A percentile compares a stretch with the other conserved stretches of the same genome.
phyloP scores from a whole-genome alignment of 2,113 vertebrate genomes.

The Myotis yumanensis region DNA sequence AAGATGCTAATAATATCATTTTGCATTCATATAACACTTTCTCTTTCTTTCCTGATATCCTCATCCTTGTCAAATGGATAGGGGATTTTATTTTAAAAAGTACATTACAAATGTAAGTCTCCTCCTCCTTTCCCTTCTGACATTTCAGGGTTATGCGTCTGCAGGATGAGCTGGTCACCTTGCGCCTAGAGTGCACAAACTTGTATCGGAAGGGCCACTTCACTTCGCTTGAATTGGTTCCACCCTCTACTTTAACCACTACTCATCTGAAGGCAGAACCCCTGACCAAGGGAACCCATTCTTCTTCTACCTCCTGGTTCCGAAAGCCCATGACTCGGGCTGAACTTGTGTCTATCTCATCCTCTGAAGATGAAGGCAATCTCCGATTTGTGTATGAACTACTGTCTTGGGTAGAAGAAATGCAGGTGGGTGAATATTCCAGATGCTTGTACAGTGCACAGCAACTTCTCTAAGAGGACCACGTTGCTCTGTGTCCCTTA shows the following conservation, averaged over 20 bases:
- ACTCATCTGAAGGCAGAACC: conserved; percentile 81
- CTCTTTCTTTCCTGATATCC: conserved; percentile 35
- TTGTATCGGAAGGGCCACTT: conserved; percentile 96
- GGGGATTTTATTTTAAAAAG: conserved; percentile 43
- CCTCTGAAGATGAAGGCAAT: conserved; percentile 96
- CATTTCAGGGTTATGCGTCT: conserved; percentile 90
- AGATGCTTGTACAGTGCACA: not conserved
- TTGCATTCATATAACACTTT: conserved; percentile 47
- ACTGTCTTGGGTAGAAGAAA: conserved; percentile 98
- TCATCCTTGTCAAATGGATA: conserved; percentile 43
- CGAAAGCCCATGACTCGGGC: conserved; percentile 92
- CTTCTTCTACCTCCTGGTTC: conserved; percentile 89
- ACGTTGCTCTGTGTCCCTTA: not conserved
- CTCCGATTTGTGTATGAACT: conserved; percentile 97
- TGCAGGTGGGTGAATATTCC: conserved; percentile 86
- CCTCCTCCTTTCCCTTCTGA: not conserved
- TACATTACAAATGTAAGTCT: not conserved
- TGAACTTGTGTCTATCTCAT: conserved; percentile 95
- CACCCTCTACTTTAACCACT: conserved; percentile 81
- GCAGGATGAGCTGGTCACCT: conserved; percentile 95
- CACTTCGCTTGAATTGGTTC: conserved; percentile 84
- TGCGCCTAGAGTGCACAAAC: conserved; percentile 94
- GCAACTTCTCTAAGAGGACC: not conserved
- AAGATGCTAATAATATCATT: conserved; percentile 49
- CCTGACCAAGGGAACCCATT: conserved; percentile 86